These are phyloP conservation scores for Morpho achilles DNA, from an alignment of 2,888 invertebrate genomes.

Conservation along the genomic window DNA sequence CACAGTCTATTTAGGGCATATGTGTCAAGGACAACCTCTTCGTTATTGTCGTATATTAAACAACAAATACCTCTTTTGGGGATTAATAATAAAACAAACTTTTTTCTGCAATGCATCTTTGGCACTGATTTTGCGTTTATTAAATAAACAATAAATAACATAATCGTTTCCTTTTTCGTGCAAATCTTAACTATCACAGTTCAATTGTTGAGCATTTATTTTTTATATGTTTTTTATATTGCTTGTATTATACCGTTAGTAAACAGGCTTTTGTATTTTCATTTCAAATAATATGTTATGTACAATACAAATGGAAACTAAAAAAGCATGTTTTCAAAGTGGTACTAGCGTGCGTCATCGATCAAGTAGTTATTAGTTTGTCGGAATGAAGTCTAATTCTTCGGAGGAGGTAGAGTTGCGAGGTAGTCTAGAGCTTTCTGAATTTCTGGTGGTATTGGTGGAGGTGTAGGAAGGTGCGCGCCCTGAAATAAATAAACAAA, in stretches of 20 bases:
- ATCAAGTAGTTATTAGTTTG: conserved; percentile 21
- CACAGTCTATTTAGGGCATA: too few species aligned
- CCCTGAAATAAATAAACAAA: conserved; percentile 64
- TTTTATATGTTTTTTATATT: conserved; percentile 58
- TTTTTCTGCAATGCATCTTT: conserved; percentile 70
- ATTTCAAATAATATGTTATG: conserved; percentile 25
- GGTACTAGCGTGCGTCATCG: conserved; percentile 40
- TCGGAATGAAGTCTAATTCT: conserved; percentile 37
- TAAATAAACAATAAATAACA: conserved; percentile 55
- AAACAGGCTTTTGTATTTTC: conserved; percentile 37
- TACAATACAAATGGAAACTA: conserved; percentile 18
- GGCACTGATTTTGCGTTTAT: conserved; percentile 73
- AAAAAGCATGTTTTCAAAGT: conserved; percentile 44
- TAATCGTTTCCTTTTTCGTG: conserved; percentile 48
- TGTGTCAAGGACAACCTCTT: too few species aligned
- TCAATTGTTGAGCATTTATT: conserved; percentile 60
- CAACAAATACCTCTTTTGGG: neutral
- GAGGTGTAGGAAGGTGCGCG: conserved; percentile 86
- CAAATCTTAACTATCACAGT: conserved; percentile 71
- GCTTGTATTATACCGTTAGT: conserved; percentile 50
- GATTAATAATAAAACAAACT: conserved; percentile 29
- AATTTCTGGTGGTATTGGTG: conserved; percentile 87
- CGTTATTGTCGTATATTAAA: too few species aligned
- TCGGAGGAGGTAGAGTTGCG: conserved; percentile 80
- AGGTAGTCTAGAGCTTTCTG: conserved; percentile 86